These are phyloP conservation scores for Formicarius rufipectus DNA, from an alignment of 2,113 vertebrate genomes.

Conservation along the genomic window DNA sequence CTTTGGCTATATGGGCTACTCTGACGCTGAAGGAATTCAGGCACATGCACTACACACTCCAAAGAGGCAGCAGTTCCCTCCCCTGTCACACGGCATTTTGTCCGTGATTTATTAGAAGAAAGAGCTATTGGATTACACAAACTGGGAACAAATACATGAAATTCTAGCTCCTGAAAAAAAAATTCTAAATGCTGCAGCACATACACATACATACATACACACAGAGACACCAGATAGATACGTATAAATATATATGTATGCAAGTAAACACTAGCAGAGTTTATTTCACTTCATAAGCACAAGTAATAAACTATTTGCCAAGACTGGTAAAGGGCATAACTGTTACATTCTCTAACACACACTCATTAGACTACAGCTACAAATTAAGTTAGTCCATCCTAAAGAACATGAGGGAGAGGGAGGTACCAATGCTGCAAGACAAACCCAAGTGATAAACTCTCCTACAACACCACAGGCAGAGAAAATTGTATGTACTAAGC, in stretches of 20 bases:
- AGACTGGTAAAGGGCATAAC: background rate
- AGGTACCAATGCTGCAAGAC: background rate
- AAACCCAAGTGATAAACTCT: background rate
- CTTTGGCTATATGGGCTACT: background rate
- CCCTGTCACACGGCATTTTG: background rate
- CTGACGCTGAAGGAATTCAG: background rate
- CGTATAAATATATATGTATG: accelerated
- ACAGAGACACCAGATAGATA: background rate
- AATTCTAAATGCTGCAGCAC: background rate
- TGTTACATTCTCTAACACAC: background rate
- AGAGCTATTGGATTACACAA: background rate
- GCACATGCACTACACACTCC: background rate
- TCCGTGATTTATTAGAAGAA: background rate
- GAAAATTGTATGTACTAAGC: background rate
- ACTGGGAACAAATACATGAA: background rate
- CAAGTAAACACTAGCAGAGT: background rate
- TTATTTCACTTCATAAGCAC: background rate
- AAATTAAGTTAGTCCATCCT: background rate
- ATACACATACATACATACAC: background rate
- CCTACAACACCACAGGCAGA: background rate
- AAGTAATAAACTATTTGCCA: background rate
- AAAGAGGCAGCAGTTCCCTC: background rate
- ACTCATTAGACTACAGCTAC: background rate
- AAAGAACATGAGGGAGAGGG: background rate
- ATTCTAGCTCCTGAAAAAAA: background rate